These are phyloP conservation scores for Fulmarus glacialis DNA, from an alignment of 2,113 vertebrate species.

Conservation along the genomic window DNA sequence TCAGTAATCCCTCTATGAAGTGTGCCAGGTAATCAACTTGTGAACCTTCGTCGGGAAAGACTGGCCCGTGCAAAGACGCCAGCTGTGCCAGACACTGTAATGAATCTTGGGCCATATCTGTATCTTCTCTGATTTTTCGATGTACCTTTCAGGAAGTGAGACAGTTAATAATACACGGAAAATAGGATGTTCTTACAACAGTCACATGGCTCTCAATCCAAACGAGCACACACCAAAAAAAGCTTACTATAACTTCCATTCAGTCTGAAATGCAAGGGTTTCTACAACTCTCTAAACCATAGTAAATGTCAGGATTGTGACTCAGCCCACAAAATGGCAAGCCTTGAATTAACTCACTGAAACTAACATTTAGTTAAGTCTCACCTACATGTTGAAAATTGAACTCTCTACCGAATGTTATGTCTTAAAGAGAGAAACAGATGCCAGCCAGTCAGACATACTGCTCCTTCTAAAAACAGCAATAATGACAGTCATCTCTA, in stretches of 20 bases:
- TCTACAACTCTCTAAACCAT: neutral
- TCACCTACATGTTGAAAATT: constrained; percentile 78
- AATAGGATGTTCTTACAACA: constrained; percentile 71
- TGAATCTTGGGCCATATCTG: constrained; percentile 99
- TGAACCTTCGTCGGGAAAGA: constrained; percentile 95
- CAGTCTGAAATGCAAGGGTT: constrained; percentile 22
- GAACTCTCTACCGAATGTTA: constrained; percentile 73
- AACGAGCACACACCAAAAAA: constrained; percentile 66
- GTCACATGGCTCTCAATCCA: constrained; percentile 63
- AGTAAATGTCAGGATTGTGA: neutral
- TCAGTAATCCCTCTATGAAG: constrained; percentile 96
- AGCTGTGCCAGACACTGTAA: constrained; percentile 97
- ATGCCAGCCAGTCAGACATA: constrained; percentile 82
- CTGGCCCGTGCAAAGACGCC: constrained; percentile 93
- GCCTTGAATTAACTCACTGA: constrained; percentile 44
- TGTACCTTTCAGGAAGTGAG: constrained; percentile 87
- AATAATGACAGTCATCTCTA: constrained; percentile 87
- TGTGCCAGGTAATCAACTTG: constrained; percentile 97
- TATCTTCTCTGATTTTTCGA: constrained; percentile 97
- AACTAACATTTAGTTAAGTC: constrained; percentile 44
- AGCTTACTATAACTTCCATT: constrained; percentile 57
- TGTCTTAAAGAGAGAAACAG: constrained; percentile 82
- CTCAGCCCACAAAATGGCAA: neutral
- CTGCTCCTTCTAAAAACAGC: constrained; percentile 93
- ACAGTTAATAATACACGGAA: constrained; percentile 70